Evolutionary conservation across 2,113 vertebrate genomes (phyloP), one percentile per base, ranked within the genome.

Genomic region (Nestor notabilis): DNA sequence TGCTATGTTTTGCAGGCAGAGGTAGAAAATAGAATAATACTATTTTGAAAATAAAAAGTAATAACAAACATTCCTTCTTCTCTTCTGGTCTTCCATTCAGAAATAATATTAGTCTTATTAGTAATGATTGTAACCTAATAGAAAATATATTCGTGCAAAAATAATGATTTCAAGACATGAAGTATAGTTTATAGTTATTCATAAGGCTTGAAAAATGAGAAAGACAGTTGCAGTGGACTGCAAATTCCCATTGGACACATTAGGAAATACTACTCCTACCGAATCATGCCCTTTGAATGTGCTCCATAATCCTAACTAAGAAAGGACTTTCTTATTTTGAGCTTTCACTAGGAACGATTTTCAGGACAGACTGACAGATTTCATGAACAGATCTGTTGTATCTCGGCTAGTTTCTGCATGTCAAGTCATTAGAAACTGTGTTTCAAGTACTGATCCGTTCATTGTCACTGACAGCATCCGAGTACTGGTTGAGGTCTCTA

Each of bases 401-500:
- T 41, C 49, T 76, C 33, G 64, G 41, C 68, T 89, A 56, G 53
- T 39, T 37, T 68, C 19, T 23, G 13, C 1, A 2, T 69, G 23
- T n/a, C 24, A 39, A 50, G 47, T 76, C 5, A 58, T 61, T 44
- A 56, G 49, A 70, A 70, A n/a, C 41, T 75, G 7, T 27, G 11
- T 70, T 53, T 86, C 17, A 41, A 53, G 13, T 41, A 35, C n/a
- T n/a, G n/a, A n/a, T 35, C 28, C 19, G 10, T 60, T 66, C 11
- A 10, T 53, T 71, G n/a, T 11, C 18, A 19, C 69, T 50, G 29
- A 24, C 9, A 29, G 29, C 29, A 27, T 52, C 16, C 35, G 41
- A 39, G 20, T 58, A 41, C 50, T 58, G 29, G 24, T 23, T 0
- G 2, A 35, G 12, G 29, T 28, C 23, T 10, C 17, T 64, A 0